These are phyloP conservation scores for Glaucidium brasilianum DNA, from an alignment of 2,113 vertebrate species.

Conservation along the genomic window DNA sequence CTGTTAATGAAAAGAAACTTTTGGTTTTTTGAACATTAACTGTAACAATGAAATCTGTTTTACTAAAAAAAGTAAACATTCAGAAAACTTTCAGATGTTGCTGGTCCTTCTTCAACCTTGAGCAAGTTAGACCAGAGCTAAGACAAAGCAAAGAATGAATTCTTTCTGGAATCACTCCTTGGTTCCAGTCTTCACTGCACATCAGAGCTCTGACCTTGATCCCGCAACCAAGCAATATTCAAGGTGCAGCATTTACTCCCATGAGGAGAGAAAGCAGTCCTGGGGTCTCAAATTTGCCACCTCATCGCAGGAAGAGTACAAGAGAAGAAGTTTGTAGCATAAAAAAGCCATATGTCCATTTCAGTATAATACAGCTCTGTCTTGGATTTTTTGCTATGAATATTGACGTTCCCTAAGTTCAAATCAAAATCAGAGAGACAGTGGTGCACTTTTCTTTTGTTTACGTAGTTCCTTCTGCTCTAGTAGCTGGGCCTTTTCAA, in stretches of 20 bases:
- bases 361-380: background rate
- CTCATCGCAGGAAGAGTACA: background rate
- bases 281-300: background rate
- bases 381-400: background rate
- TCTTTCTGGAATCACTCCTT: background rate
- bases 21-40: background rate
- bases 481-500: background rate
- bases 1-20: background rate
- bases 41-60: background rate
- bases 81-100: background rate
- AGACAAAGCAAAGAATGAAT: background rate
- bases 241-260: background rate
- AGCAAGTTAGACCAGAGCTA: background rate
- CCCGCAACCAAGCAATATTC: background rate
- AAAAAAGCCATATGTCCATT: background rate
- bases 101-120: background rate
- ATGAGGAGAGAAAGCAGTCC: background rate
- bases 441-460: background rate
- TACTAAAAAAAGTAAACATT: background rate
- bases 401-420: background rate
- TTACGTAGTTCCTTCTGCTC: background rate
- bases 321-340: background rate
- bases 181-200: background rate
- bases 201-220: background rate
- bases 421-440: background rate